These are phyloP conservation scores for Drosophila meridionalis DNA, from an alignment of 2,888 invertebrate species.

Conservation along the genomic window DNA sequence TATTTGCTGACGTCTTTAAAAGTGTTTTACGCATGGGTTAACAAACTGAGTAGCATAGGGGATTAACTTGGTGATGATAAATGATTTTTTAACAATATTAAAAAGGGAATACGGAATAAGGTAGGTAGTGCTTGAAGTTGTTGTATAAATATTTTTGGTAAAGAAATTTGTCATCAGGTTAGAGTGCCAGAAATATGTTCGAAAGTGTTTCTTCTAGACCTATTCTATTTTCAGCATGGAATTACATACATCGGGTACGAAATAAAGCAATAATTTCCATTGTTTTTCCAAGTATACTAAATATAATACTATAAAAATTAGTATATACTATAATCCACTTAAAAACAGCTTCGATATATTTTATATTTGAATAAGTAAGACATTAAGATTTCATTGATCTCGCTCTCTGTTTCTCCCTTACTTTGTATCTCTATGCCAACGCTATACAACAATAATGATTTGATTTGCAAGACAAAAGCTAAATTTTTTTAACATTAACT, in stretches of 20 bases:
- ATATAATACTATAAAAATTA: not conserved
- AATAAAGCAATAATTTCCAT: not conserved
- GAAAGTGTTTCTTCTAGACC: not conserved
- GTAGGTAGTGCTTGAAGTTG: not conserved
- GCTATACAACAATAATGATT: not conserved
- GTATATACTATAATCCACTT: not conserved
- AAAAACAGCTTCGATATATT: not conserved
- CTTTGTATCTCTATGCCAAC: not conserved
- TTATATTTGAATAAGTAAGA: not conserved
- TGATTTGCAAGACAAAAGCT: not conserved
- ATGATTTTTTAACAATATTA: not conserved
- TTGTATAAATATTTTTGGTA: not conserved
- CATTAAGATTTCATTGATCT: not conserved
- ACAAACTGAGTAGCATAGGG: not conserved
- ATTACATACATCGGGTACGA: not conserved
- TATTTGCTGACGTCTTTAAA: not conserved
- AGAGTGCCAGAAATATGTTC: not conserved
- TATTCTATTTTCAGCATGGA: not conserved
- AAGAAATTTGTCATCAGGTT: not conserved
- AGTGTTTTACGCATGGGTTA: not conserved
- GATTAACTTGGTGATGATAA: not conserved
- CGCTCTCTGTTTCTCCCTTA: not conserved
- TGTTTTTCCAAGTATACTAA: not conserved
- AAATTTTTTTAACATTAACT: too few species aligned
- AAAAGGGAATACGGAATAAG: not conserved